phyloP scores from a whole-genome alignment of 1,140 invertebrate species.

The Bombus balteatus region DNA sequence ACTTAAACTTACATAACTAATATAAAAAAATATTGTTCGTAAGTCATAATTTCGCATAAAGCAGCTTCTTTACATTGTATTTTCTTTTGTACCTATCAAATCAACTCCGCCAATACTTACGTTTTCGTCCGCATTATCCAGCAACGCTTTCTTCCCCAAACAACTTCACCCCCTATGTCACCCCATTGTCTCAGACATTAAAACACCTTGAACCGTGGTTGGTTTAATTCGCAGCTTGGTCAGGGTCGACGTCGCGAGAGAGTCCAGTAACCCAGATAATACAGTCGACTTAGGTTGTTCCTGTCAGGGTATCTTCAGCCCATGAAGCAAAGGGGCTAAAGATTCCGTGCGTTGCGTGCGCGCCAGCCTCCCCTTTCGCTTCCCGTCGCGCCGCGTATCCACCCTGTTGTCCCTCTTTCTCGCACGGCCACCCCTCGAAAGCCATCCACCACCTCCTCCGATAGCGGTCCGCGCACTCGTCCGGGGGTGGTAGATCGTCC shows the following conservation, averaged over 20 bases:
- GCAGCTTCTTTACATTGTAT: too few species aligned
- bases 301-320: conserved; percentile 28
- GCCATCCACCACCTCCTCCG: conserved; percentile 64
- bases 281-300: conserved; percentile 35
- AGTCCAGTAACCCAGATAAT: conserved; percentile 62
- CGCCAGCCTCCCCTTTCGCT: background rate
- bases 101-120: background rate
- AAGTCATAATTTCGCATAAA: too few species aligned
- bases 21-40: too few species aligned
- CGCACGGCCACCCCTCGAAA: conserved; percentile 58
- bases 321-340: conserved; percentile 12
- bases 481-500: conserved; percentile 71
- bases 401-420: conserved; percentile 45
- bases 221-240: conserved; percentile 40
- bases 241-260: conserved; percentile 49
- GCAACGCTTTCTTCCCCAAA: background rate
- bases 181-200: background rate
- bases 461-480: conserved; percentile 72
- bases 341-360: conserved; percentile 47
- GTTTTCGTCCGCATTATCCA: background rate
- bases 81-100: background rate
- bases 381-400: background rate
- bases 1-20: too few species aligned
- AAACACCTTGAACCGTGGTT: background rate
- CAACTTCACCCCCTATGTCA: background rate